Evolutionary conservation across 1,140 invertebrate genomes (phyloP).

Genomic region (Thaumetopoea pityocampa): DNA sequence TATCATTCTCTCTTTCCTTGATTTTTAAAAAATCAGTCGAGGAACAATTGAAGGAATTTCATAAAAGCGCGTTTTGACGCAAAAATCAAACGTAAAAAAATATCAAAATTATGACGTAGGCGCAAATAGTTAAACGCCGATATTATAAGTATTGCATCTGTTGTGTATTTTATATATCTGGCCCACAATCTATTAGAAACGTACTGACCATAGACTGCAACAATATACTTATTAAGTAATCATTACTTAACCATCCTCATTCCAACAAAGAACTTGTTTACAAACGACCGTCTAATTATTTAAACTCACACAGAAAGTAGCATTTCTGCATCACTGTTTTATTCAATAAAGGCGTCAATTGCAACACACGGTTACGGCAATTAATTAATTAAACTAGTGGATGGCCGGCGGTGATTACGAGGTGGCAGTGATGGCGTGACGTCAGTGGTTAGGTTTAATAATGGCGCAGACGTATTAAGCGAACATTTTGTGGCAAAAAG

Average conservation of each 20-base stretch:
- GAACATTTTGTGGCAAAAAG: conserved; percentile 1
- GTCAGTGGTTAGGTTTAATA: conserved; percentile 2
- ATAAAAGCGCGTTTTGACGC: no score
- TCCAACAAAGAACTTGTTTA: not conserved
- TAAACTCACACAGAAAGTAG: conserved; percentile 1
- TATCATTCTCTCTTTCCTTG: no score
- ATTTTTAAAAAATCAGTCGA: no score
- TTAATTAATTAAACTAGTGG: conserved; percentile 12
- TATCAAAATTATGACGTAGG: no score
- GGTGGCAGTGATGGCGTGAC: conserved; percentile 6
- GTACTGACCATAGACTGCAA: not conserved
- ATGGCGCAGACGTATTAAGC: no score
- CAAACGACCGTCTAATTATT: conserved; percentile 1
- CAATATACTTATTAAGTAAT: not conserved
- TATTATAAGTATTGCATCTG: no score
- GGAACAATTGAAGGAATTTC: no score
- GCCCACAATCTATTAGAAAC: no score
- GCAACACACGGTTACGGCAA: conserved; percentile 7
- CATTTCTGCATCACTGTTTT: conserved; percentile 8
- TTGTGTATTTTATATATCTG: no score
- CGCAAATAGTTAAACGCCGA: no score
- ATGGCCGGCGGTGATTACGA: conserved; percentile 9
- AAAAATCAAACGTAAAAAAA: no score
- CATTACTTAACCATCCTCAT: not conserved
- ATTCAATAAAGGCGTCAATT: conserved; percentile 1